Evolutionary conservation across 2,888 invertebrate species (phyloP).

Genomic region (Colletes collaris): DNA sequence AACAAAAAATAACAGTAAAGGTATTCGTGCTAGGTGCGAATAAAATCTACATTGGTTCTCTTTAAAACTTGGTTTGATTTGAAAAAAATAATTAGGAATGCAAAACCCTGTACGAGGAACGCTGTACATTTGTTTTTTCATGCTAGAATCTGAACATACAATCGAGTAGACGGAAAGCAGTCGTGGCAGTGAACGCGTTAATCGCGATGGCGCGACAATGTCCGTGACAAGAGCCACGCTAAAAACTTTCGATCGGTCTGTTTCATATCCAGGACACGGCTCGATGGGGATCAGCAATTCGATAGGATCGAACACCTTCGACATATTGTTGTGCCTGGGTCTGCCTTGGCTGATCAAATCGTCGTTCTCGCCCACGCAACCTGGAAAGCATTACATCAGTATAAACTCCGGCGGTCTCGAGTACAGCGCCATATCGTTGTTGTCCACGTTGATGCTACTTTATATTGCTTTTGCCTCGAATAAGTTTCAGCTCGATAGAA

Average conservation of each 20-base stretch:
- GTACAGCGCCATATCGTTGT: constrained; percentile 94
- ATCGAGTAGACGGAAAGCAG: no score
- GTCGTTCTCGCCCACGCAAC: constrained; percentile 91
- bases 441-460: constrained; percentile 93
- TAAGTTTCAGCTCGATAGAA: constrained; percentile 93
- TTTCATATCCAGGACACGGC: constrained; percentile 88
- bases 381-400: constrained; percentile 91
- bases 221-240: no score
- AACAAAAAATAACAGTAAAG: no score
- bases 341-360: constrained; percentile 95
- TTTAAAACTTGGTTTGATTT: no score
- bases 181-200: no score
- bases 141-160: no score
- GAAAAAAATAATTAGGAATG: no score
- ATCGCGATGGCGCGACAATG: no score
- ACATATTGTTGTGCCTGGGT: constrained; percentile 93
- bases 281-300: constrained; percentile 97
- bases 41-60: no score
- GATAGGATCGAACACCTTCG: constrained; percentile 95
- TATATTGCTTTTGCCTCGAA: constrained; percentile 93
- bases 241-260: constrained; percentile 5
- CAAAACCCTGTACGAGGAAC: no score
- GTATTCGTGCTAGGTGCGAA: no score
- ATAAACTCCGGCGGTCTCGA: constrained; percentile 96
- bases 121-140: no score